Conservation (phyloP, 2,113 vertebrate genomes). For the Sula dactylatra region DNA sequence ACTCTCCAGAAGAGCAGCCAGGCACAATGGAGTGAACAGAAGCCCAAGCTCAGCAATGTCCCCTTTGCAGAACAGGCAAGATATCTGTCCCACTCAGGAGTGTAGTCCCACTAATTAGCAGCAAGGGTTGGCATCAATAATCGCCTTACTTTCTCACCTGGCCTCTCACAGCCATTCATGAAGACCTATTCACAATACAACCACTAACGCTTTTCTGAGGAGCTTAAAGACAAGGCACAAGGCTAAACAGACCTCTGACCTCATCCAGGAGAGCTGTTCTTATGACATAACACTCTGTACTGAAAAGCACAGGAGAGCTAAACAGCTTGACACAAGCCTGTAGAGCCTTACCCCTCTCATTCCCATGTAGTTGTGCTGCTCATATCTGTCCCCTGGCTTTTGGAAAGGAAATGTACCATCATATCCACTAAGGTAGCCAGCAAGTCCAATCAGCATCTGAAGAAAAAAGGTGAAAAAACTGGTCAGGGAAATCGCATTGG, state of each 20-base stretch:
- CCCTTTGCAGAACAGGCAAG: neutral
- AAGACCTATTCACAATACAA: neutral
- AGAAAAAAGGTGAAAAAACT: neutral
- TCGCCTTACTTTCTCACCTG: neutral
- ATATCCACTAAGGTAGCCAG: slow-evolving; percentile 93
- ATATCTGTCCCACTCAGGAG: neutral
- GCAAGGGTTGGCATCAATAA: neutral
- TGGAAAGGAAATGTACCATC: slow-evolving; percentile 93
- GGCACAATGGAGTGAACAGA: neutral
- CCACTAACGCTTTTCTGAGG: neutral
- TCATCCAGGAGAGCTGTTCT: neutral
- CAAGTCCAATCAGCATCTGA: slow-evolving; percentile 96
- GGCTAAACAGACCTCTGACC: neutral
- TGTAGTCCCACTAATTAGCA: neutral
- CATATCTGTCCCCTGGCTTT: slow-evolving; percentile 95
- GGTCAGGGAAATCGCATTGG: neutral
- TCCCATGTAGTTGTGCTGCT: slow-evolving; percentile 88
- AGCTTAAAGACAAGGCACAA: neutral
- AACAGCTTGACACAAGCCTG: neutral
- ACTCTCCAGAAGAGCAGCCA: neutral
- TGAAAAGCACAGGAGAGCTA: neutral
- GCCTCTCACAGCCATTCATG: neutral
- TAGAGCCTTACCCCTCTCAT: slow-evolving; percentile 93
- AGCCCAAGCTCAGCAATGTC: neutral
- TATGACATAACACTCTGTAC: neutral